These are phyloP conservation scores for Hypomesus transpacificus DNA, from an alignment of 2,113 vertebrate genomes.

Conservation along the genomic window DNA sequence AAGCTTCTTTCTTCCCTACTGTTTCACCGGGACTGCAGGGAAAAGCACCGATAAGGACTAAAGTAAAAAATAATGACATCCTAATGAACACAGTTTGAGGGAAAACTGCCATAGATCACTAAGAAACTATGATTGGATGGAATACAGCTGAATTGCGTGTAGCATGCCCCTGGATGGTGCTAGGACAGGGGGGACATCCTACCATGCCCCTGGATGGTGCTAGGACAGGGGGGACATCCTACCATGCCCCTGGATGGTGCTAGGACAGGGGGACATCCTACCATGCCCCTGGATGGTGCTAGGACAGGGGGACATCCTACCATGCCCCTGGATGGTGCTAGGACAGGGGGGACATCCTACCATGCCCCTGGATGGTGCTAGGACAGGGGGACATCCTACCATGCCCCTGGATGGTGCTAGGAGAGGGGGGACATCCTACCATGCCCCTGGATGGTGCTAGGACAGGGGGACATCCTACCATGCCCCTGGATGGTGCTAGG, in stretches of 20 bases:
- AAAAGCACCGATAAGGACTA: slow-evolving; percentile 11
- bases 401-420: neutral
- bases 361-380: neutral
- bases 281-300: neutral
- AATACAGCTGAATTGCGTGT: too few species aligned
- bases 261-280: neutral
- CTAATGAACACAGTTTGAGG: too few species aligned
- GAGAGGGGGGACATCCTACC: slow-evolving; percentile 1
- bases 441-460: neutral
- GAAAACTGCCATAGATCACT: too few species aligned
- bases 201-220: neutral
- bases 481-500: neutral
- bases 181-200: too few species aligned
- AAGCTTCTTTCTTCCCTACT: slow-evolving; percentile 28
- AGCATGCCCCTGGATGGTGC: too few species aligned
- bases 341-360: neutral
- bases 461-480: slow-evolving; percentile 1
- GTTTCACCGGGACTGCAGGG: slow-evolving; percentile 24
- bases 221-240: neutral
- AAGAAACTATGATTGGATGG: too few species aligned
- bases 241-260: neutral
- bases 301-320: neutral
- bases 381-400: neutral
- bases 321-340: neutral
- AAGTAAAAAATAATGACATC: neutral